Evolutionary conservation across 2,797 vertebrate genomes (phyloP).

Genomic region (Pangasius macronema): DNA sequence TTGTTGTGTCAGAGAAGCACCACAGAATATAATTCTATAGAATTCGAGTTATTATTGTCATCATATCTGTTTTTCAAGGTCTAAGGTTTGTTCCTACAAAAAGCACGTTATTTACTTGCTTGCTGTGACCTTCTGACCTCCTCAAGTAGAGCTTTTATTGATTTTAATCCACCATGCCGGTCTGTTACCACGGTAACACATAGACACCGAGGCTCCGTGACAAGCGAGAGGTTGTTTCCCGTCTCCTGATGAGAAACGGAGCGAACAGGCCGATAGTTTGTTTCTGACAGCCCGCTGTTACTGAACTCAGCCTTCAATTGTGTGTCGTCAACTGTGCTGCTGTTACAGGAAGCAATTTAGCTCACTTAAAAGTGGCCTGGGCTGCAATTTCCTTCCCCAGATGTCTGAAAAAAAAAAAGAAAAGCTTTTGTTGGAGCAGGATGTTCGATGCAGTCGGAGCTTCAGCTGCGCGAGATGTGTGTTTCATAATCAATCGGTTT

Average conservation of each 20-base stretch:
- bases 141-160: background rate
- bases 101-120: background rate
- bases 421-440: background rate
- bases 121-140: background rate
- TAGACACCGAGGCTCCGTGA: conserved; percentile 36
- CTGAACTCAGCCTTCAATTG: background rate
- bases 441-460: background rate
- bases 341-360: background rate
- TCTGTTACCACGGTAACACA: conserved; percentile 60
- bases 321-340: background rate
- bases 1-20: background rate
- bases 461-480: background rate
- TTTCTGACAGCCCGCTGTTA: background rate
- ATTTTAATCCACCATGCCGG: conserved; percentile 52
- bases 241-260: conserved; percentile 39
- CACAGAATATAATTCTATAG: background rate
- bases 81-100: background rate
- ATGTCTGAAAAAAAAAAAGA: background rate
- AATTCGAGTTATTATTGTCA: background rate
- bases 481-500: background rate
- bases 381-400: background rate
- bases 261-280: background rate
- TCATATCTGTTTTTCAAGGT: too few species aligned
- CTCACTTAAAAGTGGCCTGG: background rate
- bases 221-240: conserved; percentile 35